Percentiles rank a stretch among this genome's conserved stretches.
Evolutionary conservation across 2,113 vertebrate genomes (phyloP).

Genomic region (Antidorcas marsupialis): DNA sequence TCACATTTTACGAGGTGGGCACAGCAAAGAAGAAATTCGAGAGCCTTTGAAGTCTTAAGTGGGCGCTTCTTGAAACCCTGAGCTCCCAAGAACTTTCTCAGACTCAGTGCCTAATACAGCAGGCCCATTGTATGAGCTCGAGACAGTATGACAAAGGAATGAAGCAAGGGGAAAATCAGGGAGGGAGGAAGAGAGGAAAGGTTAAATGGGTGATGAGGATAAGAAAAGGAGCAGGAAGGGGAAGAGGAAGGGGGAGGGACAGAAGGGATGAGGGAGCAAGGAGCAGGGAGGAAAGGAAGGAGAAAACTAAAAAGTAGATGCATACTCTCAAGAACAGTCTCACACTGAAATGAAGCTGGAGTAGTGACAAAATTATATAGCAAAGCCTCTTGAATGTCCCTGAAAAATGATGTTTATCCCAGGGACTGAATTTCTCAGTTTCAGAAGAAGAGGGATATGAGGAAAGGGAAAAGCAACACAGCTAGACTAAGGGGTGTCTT

Average conservation of each 20-base stretch:
- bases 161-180: neutral
- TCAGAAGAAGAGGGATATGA: neutral
- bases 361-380: neutral
- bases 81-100: neutral
- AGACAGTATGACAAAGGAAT: neutral
- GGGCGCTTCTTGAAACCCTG: neutral
- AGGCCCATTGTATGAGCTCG: neutral
- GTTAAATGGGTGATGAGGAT: neutral
- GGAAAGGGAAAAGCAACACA: neutral
- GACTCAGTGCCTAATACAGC: neutral
- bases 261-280: neutral
- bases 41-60: neutral
- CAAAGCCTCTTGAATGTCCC: neutral
- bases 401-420: neutral
- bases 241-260: neutral
- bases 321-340: neutral
- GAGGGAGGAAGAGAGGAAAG: neutral
- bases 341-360: neutral
- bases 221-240: neutral
- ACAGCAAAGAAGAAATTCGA: neutral
- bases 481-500: neutral
- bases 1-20: neutral
- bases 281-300: fast-evolving
- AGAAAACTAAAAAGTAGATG: neutral
- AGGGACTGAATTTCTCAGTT: neutral